Evolutionary conservation across 1,140 invertebrate genomes (phyloP), one percentile per base, ranked within the genome.

Genomic region (Megalonaias nervosa): DNA sequence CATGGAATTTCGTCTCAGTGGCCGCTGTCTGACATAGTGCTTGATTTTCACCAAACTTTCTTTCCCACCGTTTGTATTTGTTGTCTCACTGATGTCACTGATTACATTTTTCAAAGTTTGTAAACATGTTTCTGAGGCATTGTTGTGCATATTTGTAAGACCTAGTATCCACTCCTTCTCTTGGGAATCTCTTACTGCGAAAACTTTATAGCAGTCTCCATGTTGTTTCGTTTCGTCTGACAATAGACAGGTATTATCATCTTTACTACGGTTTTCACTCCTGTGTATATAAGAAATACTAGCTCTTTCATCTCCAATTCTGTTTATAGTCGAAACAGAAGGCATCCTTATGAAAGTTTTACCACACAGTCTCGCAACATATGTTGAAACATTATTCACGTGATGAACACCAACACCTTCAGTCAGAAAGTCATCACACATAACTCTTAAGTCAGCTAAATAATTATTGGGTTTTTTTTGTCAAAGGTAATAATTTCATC

Each of bases 1-100:
- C 55, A 69, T 82, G 71, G 38, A 77, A 82, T 66, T 79, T 79
- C 64, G 70, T 75, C 26, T 79, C 71, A 31, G 80, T 75, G 31
- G 77, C 76, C 1, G 80, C 71, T 23, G 62, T 81, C 80, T 56
- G 80, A 81, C 80, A 55, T 79, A 79, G 62, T 75, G 1, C 5
- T 2, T 78, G 5, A 79, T 81, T 17, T 81, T 75, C 3, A n/a
- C 60, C 48, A 81, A 62, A 67, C 79, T 79, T 59, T 19, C n/a
- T 48, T 71, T 79, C 19, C 76, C 76, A 69, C 55, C 62, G 19
- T 62, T 14, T 48, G 60, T 48, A 48, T 62, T 15, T 31, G 71
- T 73, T 56, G 60, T 65, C 14, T 73, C 56, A 74, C 19, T 74
- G 26, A 62, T 69, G 26, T 75, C 74, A 48, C 57, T 38, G 60